Conservation (phyloP, 2,888 invertebrate species). For the Nemurella pictetii region DNA sequence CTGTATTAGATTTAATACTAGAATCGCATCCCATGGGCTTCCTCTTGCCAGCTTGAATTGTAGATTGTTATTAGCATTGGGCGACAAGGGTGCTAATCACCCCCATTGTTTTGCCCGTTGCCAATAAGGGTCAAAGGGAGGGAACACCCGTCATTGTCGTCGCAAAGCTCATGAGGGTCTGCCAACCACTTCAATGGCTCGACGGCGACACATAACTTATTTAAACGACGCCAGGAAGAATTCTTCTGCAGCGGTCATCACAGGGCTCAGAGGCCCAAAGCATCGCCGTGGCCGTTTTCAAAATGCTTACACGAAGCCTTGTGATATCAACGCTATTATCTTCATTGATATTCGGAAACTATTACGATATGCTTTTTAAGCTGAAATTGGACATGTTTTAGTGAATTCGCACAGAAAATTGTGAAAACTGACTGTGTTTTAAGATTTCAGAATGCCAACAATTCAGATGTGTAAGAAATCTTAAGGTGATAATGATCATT, state of each 20-base stretch:
- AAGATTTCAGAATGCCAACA: no score
- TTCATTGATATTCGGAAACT: no score
- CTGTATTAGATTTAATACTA: no score
- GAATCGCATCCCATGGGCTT: no score
- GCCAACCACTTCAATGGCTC: not conserved
- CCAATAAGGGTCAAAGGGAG: not conserved
- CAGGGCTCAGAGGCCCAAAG: no score
- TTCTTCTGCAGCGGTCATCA: not conserved
- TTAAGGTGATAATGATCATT: no score
- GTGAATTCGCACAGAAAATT: no score
- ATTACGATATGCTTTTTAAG: no score
- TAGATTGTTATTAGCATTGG: not conserved
- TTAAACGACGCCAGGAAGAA: not conserved
- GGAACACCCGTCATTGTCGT: not conserved
- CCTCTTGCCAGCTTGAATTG: not conserved
- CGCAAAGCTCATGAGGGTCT: not conserved
- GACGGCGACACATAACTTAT: not conserved
- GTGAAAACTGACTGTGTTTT: no score
- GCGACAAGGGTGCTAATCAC: not conserved
- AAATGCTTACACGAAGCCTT: not conserved
- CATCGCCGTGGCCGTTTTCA: not conserved
- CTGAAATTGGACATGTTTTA: no score
- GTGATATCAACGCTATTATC: not conserved
- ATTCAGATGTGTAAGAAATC: no score
- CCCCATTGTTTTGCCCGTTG: not conserved